phyloP scores from a whole-genome alignment of 1,140 invertebrate genomes.

The Delia radicum region DNA sequence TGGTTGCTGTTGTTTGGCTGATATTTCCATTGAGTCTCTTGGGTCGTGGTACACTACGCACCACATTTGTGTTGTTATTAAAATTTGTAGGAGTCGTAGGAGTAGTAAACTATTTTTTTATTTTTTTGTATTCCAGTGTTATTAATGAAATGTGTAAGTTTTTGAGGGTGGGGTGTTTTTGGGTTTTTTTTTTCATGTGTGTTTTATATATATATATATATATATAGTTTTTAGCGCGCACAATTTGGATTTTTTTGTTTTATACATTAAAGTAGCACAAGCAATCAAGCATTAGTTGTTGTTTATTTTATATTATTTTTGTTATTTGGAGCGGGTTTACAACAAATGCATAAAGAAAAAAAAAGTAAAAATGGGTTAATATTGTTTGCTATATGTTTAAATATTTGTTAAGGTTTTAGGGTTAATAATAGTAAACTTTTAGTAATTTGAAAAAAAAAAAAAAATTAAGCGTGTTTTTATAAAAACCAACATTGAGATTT shows the following conservation, averaged over 20 bases:
- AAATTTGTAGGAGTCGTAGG: conserved; percentile 55
- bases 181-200: not conserved
- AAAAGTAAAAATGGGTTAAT: not conserved
- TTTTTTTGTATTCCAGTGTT: not conserved
- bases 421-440: not conserved
- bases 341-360: not conserved
- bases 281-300: conserved; percentile 7
- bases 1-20: conserved; percentile 35
- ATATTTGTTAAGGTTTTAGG: not conserved
- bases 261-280: not conserved
- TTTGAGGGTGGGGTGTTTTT: not conserved
- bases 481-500: not conserved
- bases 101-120: conserved; percentile 23
- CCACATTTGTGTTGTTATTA: conserved; percentile 55
- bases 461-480: not conserved
- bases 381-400: not conserved
- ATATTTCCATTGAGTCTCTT: conserved; percentile 51
- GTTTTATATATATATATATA: not conserved
- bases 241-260: not conserved
- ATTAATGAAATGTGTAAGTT: not conserved
- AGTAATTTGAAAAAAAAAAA: too few species aligned
- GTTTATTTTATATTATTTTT: not conserved
- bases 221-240: not conserved
- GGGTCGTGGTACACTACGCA: conserved; percentile 46
- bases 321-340: not conserved